A percentile compares a stretch with the other conserved stretches of the same genome.
These are phyloP conservation scores for Drosophila malerkotliana DNA, from an alignment of 1,140 invertebrate genomes.

Conservation along the genomic window DNA sequence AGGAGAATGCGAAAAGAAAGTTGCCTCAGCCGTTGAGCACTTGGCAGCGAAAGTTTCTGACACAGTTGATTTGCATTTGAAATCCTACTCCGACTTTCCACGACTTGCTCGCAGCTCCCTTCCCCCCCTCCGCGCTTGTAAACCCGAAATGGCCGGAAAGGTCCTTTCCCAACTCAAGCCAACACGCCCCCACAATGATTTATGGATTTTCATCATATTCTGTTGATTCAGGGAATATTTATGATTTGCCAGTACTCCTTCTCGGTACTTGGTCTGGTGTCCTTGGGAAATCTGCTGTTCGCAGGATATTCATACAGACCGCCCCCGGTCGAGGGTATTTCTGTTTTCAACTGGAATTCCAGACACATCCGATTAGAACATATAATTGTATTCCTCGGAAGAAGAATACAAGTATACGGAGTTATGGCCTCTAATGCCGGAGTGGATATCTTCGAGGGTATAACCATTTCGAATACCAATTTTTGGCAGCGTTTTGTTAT, in stretches of 20 bases:
- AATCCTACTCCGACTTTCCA: conserved; percentile 56
- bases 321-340: too few relatives aligned
- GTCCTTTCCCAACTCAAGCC: not conserved
- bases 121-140: not conserved
- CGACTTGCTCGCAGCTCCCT: conserved; percentile 14
- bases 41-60: conserved; percentile 77
- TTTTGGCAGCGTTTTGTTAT: conserved; percentile 58
- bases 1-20: conserved; percentile 26
- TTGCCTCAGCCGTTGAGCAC: conserved; percentile 43
- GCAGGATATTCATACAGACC: conserved; percentile 14
- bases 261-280: conserved; percentile 11
- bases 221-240: conserved; percentile 83
- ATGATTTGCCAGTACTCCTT: conserved; percentile 59
- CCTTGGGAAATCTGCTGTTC: conserved; percentile 38
- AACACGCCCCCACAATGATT: conserved; percentile 63
- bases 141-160: conserved; percentile 6
- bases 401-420: too few relatives aligned
- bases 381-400: not conserved
- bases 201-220: conserved; percentile 83
- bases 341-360: too few relatives aligned
- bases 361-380: not conserved
- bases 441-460: not conserved
- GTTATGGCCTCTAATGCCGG: too few relatives aligned
- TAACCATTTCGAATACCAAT: conserved; percentile 1
- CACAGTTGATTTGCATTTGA: conserved; percentile 81